Conservation (phyloP, 35 echinoderm and acorn worm genomes). For the Anneissia japonica region DNA sequence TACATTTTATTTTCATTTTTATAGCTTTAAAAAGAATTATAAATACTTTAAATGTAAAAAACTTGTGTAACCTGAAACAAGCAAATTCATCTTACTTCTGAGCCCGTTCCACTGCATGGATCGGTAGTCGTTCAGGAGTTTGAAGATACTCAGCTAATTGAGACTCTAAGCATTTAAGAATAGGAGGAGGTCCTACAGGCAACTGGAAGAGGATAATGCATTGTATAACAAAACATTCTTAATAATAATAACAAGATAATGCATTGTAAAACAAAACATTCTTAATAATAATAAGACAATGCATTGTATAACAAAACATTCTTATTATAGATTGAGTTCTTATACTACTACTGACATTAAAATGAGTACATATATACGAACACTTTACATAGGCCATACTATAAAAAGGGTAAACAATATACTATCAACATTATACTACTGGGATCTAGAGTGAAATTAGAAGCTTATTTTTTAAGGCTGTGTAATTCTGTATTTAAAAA, state of each 20-base stretch:
- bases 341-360: too few species aligned
- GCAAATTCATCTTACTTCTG: conserved; percentile 42
- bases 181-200: neutral
- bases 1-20: neutral
- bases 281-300: neutral
- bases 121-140: conserved; percentile 50
- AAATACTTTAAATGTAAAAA: neutral
- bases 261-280: neutral
- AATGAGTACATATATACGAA: too few species aligned
- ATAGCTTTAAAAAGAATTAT: neutral
- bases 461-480: too few species aligned
- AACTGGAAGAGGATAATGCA: neutral
- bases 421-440: too few species aligned
- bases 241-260: neutral
- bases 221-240: neutral
- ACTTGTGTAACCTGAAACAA: neutral
- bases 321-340: too few species aligned
- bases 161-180: neutral
- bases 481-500: too few species aligned
- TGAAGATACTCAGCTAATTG: conserved; percentile 23
- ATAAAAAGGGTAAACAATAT: too few species aligned
- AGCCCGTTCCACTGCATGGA: conserved; percentile 39
- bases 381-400: too few species aligned
- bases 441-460: too few species aligned
- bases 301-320: neutral